Evolutionary conservation across 2,113 vertebrate genomes (phyloP).

Genomic region (Lasiurus borealis): DNA sequence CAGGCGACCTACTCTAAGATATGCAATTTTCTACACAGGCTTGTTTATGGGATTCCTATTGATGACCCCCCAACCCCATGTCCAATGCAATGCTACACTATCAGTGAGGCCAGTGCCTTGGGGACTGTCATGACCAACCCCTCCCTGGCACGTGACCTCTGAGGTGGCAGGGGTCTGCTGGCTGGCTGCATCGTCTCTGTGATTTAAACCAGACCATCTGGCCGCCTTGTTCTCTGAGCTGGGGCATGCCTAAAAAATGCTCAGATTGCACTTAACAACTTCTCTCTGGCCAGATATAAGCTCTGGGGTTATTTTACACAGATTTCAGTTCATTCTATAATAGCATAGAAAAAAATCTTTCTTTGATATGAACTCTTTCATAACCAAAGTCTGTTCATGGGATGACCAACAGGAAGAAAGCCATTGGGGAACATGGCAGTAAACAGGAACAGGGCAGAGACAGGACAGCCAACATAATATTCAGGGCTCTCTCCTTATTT

Average conservation of each 20-base stretch:
- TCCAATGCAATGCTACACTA: not conserved
- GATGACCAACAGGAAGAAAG: constrained; percentile 3
- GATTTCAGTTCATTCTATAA: constrained; percentile 61
- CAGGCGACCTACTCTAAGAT: not conserved
- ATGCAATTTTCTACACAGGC: not conserved
- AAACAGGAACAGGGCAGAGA: not conserved
- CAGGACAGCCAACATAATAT: not conserved
- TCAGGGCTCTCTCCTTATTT: not conserved
- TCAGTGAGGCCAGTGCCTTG: not conserved
- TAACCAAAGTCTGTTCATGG: constrained; percentile 40
- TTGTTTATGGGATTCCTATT: not conserved
- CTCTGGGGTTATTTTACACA: constrained; percentile 1
- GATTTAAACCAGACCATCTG: constrained; percentile 73
- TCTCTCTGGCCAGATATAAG: constrained; percentile 31
- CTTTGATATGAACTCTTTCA: constrained; percentile 55
- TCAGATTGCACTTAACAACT: constrained; percentile 39
- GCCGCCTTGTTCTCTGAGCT: constrained; percentile 22
- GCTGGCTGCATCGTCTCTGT: constrained; percentile 25
- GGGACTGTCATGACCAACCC: not conserved
- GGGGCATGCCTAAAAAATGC: constrained; percentile 30
- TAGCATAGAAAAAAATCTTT: constrained; percentile 57
- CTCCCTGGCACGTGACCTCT: not conserved
- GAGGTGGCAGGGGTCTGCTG: not conserved
- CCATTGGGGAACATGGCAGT: not conserved
- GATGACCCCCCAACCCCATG: not conserved